Conservation (phyloP, 1,140 invertebrate genomes). For the Temnothorax curvispinosus region DNA sequence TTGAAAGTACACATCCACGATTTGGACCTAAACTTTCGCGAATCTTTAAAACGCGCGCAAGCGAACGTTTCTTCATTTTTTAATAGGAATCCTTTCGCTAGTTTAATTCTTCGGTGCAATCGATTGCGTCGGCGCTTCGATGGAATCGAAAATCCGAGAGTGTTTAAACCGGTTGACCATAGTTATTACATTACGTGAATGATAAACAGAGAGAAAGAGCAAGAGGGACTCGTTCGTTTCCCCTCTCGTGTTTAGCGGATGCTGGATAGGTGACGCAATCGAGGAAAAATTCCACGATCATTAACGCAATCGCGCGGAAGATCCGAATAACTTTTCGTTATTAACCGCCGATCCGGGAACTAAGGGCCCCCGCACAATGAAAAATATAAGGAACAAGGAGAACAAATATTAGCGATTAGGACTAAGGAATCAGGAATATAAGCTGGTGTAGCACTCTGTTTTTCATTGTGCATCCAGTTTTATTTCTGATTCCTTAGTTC, state of each 20-base stretch:
- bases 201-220: neutral
- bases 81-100: neutral
- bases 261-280: slow-evolving; percentile 61
- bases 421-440: too few species aligned
- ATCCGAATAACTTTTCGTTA: neutral
- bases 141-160: slow-evolving; percentile 67
- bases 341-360: neutral
- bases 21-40: neutral
- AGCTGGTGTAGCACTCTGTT: too few species aligned
- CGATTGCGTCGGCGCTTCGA: neutral
- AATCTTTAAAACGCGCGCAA: neutral
- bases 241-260: slow-evolving; percentile 15
- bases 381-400: too few species aligned
- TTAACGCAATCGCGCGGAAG: slow-evolving; percentile 28
- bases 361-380: too few species aligned
- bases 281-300: slow-evolving; percentile 61
- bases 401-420: too few species aligned
- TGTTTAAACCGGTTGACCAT: slow-evolving; percentile 66
- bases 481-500: too few species aligned
- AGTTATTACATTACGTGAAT: slow-evolving; percentile 46
- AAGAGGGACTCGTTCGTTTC: slow-evolving; percentile 6
- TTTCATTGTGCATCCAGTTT: too few species aligned
- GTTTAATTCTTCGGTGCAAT: neutral
- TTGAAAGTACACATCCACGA: neutral
- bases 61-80: neutral